Base-by-base conservation (phyloP, 2,888 invertebrate species). In the Allacma fusca region DNA sequence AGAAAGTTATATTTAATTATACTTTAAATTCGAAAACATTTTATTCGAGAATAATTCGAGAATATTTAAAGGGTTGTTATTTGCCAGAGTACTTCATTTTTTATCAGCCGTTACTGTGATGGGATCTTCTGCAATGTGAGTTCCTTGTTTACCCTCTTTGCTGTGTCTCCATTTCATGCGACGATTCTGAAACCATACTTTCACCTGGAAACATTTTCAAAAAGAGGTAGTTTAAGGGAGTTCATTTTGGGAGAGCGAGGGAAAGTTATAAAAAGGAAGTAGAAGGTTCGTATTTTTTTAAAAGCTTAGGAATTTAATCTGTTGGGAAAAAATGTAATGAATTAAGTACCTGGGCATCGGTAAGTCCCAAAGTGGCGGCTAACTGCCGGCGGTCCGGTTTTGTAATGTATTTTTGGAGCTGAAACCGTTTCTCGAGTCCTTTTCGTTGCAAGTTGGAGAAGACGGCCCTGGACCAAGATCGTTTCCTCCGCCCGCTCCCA, bases 381-480 rank as follows among this genome's bases (percentile, higher is more conserved):
- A 97, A 87, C 87, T 96, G 96, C 83, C 96, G 89, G 86, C 97
- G 89, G 85, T 97, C 97, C 0, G 96, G 97, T 86, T 97, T 97
- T 0, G 96, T 97, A 80, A 97, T 97, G 86, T 97, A 97, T 86
- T 97, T 97, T 87, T 97, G 97, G 82, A 96, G 91, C 85, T 95
- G 94, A 86, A 97, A 97, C 84, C 96, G 89, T 83, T 95, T 91
- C 88, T 97, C 97, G 76, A 97, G 88, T 0, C 97, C 97, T 86
- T 97, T 97, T n/a, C 97, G 88, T 86, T 97, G 97, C 1, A 97
- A 89, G 86, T 96, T 95, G 85, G 96, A 96, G 86, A 97, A 97
- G 0, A 97, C 97, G 0, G 97, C 97, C 72, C 97, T 89, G 0
- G 96, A 96, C 97, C 97, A 97, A 0, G 96, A 95, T 29, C 96